Conservation (phyloP, 1,140 invertebrate species). For the Euura saliciscinereae region DNA sequence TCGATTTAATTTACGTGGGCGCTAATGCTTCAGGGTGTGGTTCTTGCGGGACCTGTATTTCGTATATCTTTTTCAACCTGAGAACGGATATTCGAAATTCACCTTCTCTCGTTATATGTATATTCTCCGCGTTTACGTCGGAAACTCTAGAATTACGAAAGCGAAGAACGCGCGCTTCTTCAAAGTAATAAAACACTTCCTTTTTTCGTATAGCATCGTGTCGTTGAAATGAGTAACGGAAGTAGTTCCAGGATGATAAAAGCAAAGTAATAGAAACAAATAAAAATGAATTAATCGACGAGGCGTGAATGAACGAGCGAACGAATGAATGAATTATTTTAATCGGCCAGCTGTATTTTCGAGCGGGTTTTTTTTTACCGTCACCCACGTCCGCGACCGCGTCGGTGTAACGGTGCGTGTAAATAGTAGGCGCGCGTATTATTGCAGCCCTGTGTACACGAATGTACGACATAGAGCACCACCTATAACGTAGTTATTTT, state of each 20-base stretch:
- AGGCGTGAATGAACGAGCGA: neutral
- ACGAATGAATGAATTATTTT: neutral
- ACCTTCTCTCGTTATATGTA: neutral
- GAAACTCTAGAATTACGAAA: neutral
- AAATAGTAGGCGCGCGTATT: neutral
- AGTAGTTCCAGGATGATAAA: neutral
- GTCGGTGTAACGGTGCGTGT: too few relatives aligned
- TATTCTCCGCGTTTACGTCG: neutral
- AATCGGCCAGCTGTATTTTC: too few relatives aligned
- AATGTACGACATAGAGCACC: too few relatives aligned
- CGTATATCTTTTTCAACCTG: too few relatives aligned
- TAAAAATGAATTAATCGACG: neutral
- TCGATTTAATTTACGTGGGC: conserved; percentile 7
- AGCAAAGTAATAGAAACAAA: neutral
- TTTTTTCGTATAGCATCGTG: neutral
- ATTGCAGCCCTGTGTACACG: conserved; percentile 31
- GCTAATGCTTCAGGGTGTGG: conserved; percentile 6
- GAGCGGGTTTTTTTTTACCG: too few relatives aligned
- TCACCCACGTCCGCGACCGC: too few relatives aligned
- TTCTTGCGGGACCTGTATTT: neutral
- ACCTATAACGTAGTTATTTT: conserved; percentile 29
- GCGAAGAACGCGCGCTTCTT: neutral
- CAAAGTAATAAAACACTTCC: too few relatives aligned
- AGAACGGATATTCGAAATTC: neutral
- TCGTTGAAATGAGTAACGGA: neutral